Evolutionary conservation across 2,888 invertebrate species (phyloP).

Genomic region (Tipula helvola): DNA sequence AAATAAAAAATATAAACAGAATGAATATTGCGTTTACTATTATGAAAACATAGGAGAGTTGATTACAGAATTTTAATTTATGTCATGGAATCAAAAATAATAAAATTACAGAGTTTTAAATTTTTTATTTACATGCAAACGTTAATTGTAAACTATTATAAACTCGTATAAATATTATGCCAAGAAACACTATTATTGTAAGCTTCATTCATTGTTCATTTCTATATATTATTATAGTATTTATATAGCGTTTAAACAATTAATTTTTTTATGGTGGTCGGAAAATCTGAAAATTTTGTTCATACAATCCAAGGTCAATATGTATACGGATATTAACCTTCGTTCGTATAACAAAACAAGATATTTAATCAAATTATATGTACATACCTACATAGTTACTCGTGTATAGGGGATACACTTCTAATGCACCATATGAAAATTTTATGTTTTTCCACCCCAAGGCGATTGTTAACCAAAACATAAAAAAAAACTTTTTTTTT

Average conservation of each 20-base stretch:
- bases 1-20: background rate
- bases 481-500: background rate
- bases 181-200: background rate
- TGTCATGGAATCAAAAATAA: background rate
- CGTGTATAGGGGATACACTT: background rate
- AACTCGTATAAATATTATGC: background rate
- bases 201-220: background rate
- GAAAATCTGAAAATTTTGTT: background rate
- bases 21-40: background rate
- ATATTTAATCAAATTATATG: background rate
- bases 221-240: too few species aligned
- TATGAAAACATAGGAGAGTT: background rate
- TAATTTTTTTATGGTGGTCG: background rate
- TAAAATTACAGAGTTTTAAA: background rate
- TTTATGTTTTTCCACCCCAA: background rate
- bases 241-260: background rate
- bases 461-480: background rate
- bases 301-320: background rate
- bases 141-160: background rate
- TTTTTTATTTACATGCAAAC: background rate
- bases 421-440: background rate
- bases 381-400: background rate
- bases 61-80: background rate
- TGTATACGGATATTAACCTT: background rate
- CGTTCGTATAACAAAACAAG: background rate